Conservation (phyloP, 2,888 invertebrate species). For the Caenorhabditis sp. region DNA sequence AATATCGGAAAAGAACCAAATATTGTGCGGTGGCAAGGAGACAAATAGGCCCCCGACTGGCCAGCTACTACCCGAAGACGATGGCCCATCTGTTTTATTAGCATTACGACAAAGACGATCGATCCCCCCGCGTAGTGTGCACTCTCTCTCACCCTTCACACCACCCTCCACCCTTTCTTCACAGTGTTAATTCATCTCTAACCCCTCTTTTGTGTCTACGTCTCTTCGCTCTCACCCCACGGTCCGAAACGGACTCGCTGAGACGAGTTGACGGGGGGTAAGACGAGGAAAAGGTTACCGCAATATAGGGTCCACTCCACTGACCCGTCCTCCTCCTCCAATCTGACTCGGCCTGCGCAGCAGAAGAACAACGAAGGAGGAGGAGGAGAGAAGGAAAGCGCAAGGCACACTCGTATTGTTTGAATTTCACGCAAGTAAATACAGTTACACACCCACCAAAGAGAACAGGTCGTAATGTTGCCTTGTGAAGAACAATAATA, state of each 20-base stretch:
- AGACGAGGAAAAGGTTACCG: constrained; percentile 51
- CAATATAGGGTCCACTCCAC: constrained; percentile 52
- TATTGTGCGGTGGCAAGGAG: constrained; percentile 39
- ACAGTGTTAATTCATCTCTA: constrained; percentile 53
- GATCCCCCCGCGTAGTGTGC: constrained; percentile 56
- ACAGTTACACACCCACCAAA: constrained; percentile 33
- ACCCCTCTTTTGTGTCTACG: constrained; percentile 35
- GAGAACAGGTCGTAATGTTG: constrained; percentile 12
- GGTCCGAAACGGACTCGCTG: constrained; percentile 41
- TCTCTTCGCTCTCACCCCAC: constrained; percentile 41
- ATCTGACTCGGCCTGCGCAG: constrained; percentile 42
- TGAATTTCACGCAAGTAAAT: constrained; percentile 54
- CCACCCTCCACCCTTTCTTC: constrained; percentile 31
- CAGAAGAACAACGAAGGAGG: neutral
- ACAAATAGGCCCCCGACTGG: constrained; percentile 53
- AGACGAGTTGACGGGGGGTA: constrained; percentile 40
- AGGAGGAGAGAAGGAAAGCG: neutral
- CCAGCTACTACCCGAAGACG: constrained; percentile 33
- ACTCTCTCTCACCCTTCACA: constrained; percentile 28
- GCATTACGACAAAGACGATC: constrained; percentile 68
- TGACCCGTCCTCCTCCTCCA: constrained; percentile 26
- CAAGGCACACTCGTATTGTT: constrained; percentile 22
- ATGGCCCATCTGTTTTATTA: constrained; percentile 71
- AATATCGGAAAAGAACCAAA: constrained; percentile 53
- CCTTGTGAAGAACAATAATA: constrained; percentile 39